Base-by-base conservation (phyloP, 2,888 invertebrate species). In the Iphiclides podalirius region DNA sequence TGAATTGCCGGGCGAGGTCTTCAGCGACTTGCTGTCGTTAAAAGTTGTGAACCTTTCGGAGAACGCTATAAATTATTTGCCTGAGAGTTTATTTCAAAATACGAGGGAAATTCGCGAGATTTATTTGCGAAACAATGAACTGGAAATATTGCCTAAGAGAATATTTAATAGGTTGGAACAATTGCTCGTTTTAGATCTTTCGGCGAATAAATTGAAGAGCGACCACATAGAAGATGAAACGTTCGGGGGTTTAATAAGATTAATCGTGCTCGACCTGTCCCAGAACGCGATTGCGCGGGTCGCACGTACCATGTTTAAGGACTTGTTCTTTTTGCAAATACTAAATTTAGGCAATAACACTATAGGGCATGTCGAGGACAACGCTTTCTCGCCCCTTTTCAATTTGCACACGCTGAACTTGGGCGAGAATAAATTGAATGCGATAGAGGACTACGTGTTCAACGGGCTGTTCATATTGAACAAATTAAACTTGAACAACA, bases 321-420 rank as follows among this genome's bases (percentile, higher is more conserved):
- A 96, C 76, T 85, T 97, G 59, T 95, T 94, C 76, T 95, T 95
- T 83, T 89, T 97, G 60, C 96, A 96, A 89, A 95, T 95, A 59
- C 91, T 97, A 52, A 94, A 94, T 79, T 88, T 97, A 67, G 92
- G 94, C 70, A 95, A 96, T 76, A 97, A 97, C 74, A 93, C 94
- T 20, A 94, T 97, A 64, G 93, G 92, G 13, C 94, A 93, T 67
- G 93, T 96, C 59, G 95, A 95, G 78, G 94, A 95, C 69, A 95
- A 95, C 68, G 94, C 96, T 12, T 97, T 97, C 75, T 84, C 94
- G 64, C 95, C 96, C 8, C 90, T 97, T 41, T 95, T 96, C 82
- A 96, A 97, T 80, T 89, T 98, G 61, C 96, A 96, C 75, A 96
- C 96, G 1, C 83, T 98, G 52, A 96, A 97, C 75, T 85, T 98